Evolutionary conservation across 2,113 vertebrate species (phyloP).

Genomic region (Hippocampus mohnikei): DNA sequence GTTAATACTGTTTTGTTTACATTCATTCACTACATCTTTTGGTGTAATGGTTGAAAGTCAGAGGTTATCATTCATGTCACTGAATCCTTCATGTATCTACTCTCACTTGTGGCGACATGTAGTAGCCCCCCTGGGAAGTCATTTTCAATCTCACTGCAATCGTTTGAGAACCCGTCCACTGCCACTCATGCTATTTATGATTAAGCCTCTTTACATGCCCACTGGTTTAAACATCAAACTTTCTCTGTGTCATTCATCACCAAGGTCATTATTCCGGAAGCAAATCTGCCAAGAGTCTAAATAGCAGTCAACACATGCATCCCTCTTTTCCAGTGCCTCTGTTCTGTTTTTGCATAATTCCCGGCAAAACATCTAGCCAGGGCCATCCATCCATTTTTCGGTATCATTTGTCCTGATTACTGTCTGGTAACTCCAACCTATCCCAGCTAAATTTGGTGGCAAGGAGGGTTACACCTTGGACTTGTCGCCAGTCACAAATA

Average conservation of each 20-base stretch:
- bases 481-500: no score
- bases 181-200: constrained; percentile 35
- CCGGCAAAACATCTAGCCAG: no score
- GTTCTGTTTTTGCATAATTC: background rate
- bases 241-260: constrained; percentile 29
- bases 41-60: background rate
- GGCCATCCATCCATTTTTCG: background rate
- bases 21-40: background rate
- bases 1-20: no score
- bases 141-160: constrained; percentile 21
- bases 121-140: constrained; percentile 6
- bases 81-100: background rate
- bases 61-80: background rate
- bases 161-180: constrained; percentile 25
- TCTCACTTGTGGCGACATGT: background rate
- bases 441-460: no score
- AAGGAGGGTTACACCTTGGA: no score
- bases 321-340: background rate
- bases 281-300: constrained; percentile 33
- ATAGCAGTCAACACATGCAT: constrained; percentile 7
- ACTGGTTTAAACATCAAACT: constrained; percentile 26
- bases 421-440: no score
- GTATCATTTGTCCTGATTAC: no score
- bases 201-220: constrained; percentile 44
- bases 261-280: background rate